A percentile compares a stretch with the other conserved stretches of the same genome.
These are phyloP conservation scores for Bombus sylvicola DNA, from an alignment of 1,140 invertebrate genomes.

Conservation along the genomic window DNA sequence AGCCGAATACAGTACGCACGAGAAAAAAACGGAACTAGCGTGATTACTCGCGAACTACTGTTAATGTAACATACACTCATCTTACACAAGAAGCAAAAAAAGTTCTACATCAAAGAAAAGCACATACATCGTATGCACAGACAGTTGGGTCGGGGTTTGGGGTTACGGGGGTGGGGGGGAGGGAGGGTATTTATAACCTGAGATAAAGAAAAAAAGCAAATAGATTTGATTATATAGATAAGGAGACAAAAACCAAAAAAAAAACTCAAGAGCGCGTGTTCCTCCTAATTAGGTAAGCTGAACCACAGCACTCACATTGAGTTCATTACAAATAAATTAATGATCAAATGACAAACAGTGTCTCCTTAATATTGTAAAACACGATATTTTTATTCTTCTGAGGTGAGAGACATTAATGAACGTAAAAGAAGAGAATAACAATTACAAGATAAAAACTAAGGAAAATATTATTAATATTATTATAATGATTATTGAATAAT, in stretches of 20 bases:
- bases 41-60: conserved; percentile 76
- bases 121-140: conserved; percentile 57
- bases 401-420: conserved; percentile 66
- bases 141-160: conserved; percentile 38
- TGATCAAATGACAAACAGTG: conserved; percentile 73
- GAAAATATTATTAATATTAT: conserved; percentile 77
- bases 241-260: conserved; percentile 54
- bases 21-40: conserved; percentile 73
- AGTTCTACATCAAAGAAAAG: conserved; percentile 57
- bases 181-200: conserved; percentile 64
- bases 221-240: conserved; percentile 68
- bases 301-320: conserved; percentile 71
- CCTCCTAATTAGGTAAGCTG: conserved; percentile 65
- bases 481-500: conserved; percentile 77
- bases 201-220: conserved; percentile 60
- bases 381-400: conserved; percentile 78
- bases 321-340: conserved; percentile 72
- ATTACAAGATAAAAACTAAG: conserved; percentile 73
- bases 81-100: conserved; percentile 49
- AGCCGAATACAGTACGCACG: conserved; percentile 67
- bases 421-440: conserved; percentile 63
- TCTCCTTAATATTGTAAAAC: conserved; percentile 76
- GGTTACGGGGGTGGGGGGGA: conserved; percentile 13
- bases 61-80: conserved; percentile 71
- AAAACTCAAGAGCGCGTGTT: conserved; percentile 65